Evolutionary conservation across 2,113 vertebrate genomes (phyloP), one percentile per base, ranked within the genome.

Genomic region (Vulpes lagopus): DNA sequence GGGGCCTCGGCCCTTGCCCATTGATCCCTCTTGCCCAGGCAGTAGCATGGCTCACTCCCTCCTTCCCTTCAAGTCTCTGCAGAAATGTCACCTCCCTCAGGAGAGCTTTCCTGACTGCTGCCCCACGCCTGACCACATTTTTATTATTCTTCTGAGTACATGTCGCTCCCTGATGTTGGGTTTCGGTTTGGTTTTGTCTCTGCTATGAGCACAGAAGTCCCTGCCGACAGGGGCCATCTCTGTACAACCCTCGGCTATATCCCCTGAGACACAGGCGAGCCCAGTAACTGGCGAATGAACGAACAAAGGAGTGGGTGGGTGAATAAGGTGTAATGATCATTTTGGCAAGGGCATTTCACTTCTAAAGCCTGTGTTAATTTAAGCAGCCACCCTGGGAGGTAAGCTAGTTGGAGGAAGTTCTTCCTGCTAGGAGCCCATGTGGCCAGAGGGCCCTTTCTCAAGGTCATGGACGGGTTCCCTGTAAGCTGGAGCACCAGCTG

Each of bases 251-350:
- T 43, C 43, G 43, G 51, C 11, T 15, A 23, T 2, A 1, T 1
- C 20, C 53, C n/a, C 65, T 1, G 73, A 60, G 67, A 80, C 15
- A 4, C 73, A 22, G 16, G 80, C 0, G 5, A 67, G 32, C 38
- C 43, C 38, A 19, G 20, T 3, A 32, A 73, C 7, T 27, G 49
- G 49, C 0, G 51, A 51, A 8, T 5, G 5, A 60, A 43, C 4
- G 16, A 65, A 38, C 11, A 7, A 71, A 59, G 0, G 8, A 23
- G 5, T 0, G 3, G 20, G 51, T 1, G 1, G 16, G 64, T 4
- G 20, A 14, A 1, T 0, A 43, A 32, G 23, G 59, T 0, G 5
- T 4, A 2, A 6, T 0, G 11, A 8, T 15, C 1, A 8, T 10
- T 2, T 7, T 32, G 3, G 78, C 5, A 27, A 38, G 57, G 38